These are phyloP conservation scores for Dasyprocta punctata DNA, from an alignment of 2,113 vertebrate species.

Conservation along the genomic window DNA sequence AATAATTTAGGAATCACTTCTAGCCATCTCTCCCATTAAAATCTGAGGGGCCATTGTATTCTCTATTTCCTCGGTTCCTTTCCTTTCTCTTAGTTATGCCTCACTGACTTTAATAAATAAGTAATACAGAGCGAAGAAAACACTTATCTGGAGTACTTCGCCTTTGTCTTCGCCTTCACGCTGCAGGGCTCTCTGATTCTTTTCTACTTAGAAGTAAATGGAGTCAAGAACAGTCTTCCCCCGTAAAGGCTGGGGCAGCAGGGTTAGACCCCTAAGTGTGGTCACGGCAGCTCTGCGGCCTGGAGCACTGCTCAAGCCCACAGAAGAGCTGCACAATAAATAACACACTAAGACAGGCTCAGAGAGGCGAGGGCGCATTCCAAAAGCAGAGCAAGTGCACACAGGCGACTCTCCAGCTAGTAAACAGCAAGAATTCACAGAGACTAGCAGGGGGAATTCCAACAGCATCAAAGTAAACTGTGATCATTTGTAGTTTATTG, in stretches of 20 bases:
- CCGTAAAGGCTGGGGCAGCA: slow-evolving; percentile 73
- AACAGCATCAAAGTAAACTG: slow-evolving; percentile 64
- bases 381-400: neutral
- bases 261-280: slow-evolving; percentile 73
- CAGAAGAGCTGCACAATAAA: slow-evolving; percentile 66
- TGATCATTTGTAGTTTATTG: slow-evolving; percentile 72
- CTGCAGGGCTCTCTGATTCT: slow-evolving; percentile 83
- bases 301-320: slow-evolving; percentile 52
- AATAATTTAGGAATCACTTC: slow-evolving; percentile 92
- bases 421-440: slow-evolving; percentile 22
- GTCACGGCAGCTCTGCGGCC: slow-evolving; percentile 59
- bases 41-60: slow-evolving; percentile 89
- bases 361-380: neutral
- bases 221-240: slow-evolving; percentile 79
- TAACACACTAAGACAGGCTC: slow-evolving; percentile 55
- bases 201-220: slow-evolving; percentile 85
- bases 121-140: slow-evolving; percentile 83
- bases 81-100: slow-evolving; percentile 89
- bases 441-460: slow-evolving; percentile 49
- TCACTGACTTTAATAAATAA: slow-evolving; percentile 91
- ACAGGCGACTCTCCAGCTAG: neutral
- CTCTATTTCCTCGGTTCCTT: slow-evolving; percentile 85
- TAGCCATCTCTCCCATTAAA: slow-evolving; percentile 90
- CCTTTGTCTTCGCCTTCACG: slow-evolving; percentile 78
- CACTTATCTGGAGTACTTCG: slow-evolving; percentile 87